Base-by-base conservation (phyloP, 37 sponge, comb jelly and placozoan species). In the Tethya wilhelma region DNA sequence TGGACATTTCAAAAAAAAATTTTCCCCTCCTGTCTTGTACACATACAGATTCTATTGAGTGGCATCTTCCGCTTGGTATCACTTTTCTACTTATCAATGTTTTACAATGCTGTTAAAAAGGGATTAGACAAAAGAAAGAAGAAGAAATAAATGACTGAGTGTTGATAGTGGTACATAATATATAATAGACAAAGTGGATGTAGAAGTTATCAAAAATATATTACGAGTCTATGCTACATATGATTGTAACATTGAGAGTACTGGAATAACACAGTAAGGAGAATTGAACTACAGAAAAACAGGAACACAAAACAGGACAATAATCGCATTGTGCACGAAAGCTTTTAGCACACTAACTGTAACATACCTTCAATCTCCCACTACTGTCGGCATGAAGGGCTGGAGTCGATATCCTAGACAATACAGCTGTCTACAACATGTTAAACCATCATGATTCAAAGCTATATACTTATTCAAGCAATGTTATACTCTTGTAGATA, bases 51-150 rank as follows among this genome's bases (percentile, higher is more conserved):
- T 40, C 22, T 87, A 34, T 71, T 84, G 36, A 73, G 81, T 67
- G 79, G 91, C 25, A 6, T 88, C 23, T 83, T 90, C 60, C 66
- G 95, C 11, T 1, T 82, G 11, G 77, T 88, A 28, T 53, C 83
- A 17, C 60, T 85, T 25, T 49, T 75, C 64, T 95, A 95, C 73
- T 14, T 81, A 55, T n/a, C 34, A 49, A 14, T 57, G n/a, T 95
- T 95, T 75, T 71, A 90, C 77, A 87, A 62, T 14, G 84, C 85
- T 59, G 85, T 95, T 23, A 64, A 59, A 12, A 68, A 32, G 30
- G 73, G 36, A 72, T 30, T n/a, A 1, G 36, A 49, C 9, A 49
- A 9, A 49, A 49, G 14, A 9, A 49, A 49, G 53, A 49, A 49
- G 14, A 14, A 9, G 14, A 49, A 49, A 14, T 49, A 49, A n/a